Evolutionary conservation across 2,797 vertebrate genomes (phyloP).

Genomic region (Eutrigla gurnardus): DNA sequence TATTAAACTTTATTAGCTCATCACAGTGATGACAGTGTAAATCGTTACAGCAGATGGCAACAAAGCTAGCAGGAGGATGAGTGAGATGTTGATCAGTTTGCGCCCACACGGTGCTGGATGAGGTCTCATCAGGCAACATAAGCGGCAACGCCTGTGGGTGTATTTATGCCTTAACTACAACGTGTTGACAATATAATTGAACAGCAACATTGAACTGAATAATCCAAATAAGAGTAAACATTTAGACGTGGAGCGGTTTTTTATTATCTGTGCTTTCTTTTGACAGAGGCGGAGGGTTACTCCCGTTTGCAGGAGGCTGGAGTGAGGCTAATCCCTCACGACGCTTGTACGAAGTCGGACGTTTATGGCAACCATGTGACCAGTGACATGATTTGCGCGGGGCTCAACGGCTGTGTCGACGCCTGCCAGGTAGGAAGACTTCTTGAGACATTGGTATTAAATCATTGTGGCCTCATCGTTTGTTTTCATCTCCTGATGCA

Average conservation of each 20-base stretch:
- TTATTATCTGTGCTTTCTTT: slow-evolving; percentile 21
- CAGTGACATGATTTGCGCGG: slow-evolving; percentile 93
- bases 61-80: background rate
- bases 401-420: slow-evolving; percentile 82
- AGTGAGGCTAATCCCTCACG: slow-evolving; percentile 86
- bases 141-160: background rate
- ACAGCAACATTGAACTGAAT: background rate
- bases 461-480: background rate
- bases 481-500: background rate
- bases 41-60: too few species aligned
- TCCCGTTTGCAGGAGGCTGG: slow-evolving; percentile 87
- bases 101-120: too few species aligned
- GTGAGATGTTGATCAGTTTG: too few species aligned
- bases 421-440: slow-evolving; percentile 91
- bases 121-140: too few species aligned
- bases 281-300: slow-evolving; percentile 84
- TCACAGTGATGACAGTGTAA: background rate
- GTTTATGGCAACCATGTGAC: slow-evolving; percentile 91
- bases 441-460: background rate
- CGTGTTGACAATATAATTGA: background rate
- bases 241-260: background rate
- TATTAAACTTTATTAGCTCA: background rate
- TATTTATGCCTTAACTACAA: background rate
- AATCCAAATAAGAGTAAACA: background rate
- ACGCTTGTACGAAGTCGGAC: slow-evolving; percentile 86